phyloP scores from a whole-genome alignment of 2,888 invertebrate species.

The Drosophila kanekoi region DNA sequence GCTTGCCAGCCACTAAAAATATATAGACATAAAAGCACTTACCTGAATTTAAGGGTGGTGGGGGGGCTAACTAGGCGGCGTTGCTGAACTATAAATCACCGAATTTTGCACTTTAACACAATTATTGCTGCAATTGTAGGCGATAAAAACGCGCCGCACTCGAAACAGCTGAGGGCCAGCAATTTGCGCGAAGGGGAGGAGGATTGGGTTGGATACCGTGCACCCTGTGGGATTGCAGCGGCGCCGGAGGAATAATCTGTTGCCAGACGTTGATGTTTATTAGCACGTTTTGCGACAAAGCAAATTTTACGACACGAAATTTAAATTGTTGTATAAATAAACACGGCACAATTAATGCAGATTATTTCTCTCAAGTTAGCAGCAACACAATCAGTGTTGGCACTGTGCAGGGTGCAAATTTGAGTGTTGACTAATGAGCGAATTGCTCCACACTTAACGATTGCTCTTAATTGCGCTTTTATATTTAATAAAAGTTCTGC shows the following conservation, averaged over 20 bases:
- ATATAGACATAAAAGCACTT: constrained; percentile 22
- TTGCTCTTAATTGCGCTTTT: background rate
- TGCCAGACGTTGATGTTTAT: background rate
- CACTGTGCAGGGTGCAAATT: background rate
- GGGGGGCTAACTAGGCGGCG: constrained; percentile 12
- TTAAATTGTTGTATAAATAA: constrained; percentile 20
- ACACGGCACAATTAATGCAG: constrained; percentile 23
- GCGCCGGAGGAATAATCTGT: constrained; percentile 41
- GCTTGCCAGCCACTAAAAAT: constrained; percentile 15
- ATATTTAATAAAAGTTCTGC: background rate
- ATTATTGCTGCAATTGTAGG: constrained; percentile 19
- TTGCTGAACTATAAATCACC: constrained; percentile 18
- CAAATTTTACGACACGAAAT: constrained; percentile 1
- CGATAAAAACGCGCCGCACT: constrained; percentile 21
- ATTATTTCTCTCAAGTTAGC: constrained; percentile 38
- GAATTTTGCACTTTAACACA: constrained; percentile 30
- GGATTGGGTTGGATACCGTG: constrained; percentile 35
- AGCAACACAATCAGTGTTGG: constrained; percentile 34
- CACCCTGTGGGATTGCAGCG: constrained; percentile 54
- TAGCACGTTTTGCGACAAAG: background rate
- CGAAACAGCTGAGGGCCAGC: constrained; percentile 51
- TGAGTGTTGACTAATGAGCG: constrained; percentile 2
- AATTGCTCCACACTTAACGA: background rate
- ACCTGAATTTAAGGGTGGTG: constrained; percentile 27
- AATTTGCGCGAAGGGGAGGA: constrained; percentile 6